phyloP scores from a whole-genome alignment of 1,140 invertebrate species.

The Scylla paramamosain region DNA sequence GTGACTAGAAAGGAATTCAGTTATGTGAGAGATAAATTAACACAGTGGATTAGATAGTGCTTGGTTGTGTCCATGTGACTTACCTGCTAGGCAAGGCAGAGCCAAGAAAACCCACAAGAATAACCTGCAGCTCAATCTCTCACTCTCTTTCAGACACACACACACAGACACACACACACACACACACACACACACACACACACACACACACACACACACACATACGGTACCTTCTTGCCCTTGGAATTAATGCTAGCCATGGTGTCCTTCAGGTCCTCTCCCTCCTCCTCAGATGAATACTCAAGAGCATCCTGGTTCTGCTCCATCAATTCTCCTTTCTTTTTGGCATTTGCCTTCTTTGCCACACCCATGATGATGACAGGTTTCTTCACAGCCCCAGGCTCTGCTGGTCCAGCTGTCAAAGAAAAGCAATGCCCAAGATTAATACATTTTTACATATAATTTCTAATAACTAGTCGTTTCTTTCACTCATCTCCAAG shows the following conservation, averaged over 20 bases:
- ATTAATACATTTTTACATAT: background rate
- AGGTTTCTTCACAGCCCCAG: slow-evolving; percentile 81
- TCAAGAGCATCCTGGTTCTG: slow-evolving; percentile 98
- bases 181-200: background rate
- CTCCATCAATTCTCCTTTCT: slow-evolving; percentile 96
- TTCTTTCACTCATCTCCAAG: background rate
- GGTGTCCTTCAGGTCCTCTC: slow-evolving; percentile 95
- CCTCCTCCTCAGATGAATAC: slow-evolving; percentile 98
- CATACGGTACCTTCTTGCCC: slow-evolving; percentile 74
- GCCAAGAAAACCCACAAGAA: too few relatives aligned
- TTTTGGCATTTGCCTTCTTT: slow-evolving; percentile 90
- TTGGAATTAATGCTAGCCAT: slow-evolving; percentile 78
- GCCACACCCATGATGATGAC: slow-evolving; percentile 94
- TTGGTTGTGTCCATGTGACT: too few relatives aligned
- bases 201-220: too few relatives aligned
- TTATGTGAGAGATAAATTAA: too few relatives aligned
- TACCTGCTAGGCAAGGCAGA: too few relatives aligned
- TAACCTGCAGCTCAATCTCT: too few relatives aligned
- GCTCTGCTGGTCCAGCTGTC: slow-evolving; percentile 55
- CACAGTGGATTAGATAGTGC: too few relatives aligned
- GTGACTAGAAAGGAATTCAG: too few relatives aligned
- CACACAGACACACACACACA: too few relatives aligned
- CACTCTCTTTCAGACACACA: too few relatives aligned
- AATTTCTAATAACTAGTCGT: background rate
- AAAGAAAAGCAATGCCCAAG: slow-evolving; percentile 42